phyloP scores from a whole-genome alignment of 2,888 invertebrate genomes.

The Chironomus riparius region DNA sequence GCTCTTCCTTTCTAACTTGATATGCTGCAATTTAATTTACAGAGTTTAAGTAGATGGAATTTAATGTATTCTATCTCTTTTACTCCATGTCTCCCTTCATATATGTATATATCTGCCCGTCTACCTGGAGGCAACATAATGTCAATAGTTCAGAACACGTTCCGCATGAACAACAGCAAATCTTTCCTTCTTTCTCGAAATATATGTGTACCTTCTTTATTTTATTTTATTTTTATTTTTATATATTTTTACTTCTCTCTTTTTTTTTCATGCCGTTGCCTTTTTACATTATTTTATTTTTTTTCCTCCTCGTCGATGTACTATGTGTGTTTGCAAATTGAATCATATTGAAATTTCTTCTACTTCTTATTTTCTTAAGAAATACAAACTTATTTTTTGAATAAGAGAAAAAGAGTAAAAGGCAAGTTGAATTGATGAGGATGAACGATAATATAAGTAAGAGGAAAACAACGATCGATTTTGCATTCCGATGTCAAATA shows the following conservation, averaged over 20 bases:
- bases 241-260: background rate
- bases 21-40: background rate
- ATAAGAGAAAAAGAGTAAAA: background rate
- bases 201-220: background rate
- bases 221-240: background rate
- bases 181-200: background rate
- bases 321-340: background rate
- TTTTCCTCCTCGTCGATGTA: background rate
- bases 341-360: slow-evolving; percentile 2
- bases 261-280: background rate
- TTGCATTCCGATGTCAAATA: slow-evolving; percentile 3
- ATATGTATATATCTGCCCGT: no score
- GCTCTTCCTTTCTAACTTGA: background rate
- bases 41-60: background rate
- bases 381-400: no score
- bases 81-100: no score
- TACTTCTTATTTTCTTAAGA: background rate
- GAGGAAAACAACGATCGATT: slow-evolving; percentile 4
- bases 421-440: no score
- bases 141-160: slow-evolving; percentile 24
- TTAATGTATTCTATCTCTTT: background rate
- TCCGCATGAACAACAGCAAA: slow-evolving; percentile 19
- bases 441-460: no score
- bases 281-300: no score
- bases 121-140: slow-evolving; percentile 17